Percentiles rank a stretch among this genome's conserved stretches.
Evolutionary conservation across 2,888 invertebrate genomes (phyloP).

Genomic region (Nomada fucata): DNA sequence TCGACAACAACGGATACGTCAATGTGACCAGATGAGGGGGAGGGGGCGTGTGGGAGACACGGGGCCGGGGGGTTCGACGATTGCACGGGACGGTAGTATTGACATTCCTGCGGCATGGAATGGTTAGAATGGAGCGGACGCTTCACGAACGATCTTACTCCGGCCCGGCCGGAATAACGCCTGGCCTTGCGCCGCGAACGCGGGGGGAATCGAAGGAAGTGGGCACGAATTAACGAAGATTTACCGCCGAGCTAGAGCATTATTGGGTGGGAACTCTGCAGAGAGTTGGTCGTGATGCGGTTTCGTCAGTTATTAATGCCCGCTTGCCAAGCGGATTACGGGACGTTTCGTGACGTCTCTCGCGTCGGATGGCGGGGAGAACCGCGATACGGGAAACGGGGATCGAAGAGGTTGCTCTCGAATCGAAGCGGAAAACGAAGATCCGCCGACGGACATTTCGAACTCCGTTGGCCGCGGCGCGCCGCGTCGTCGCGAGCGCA

Average conservation of each 20-base stretch:
- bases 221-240: constrained; percentile 62
- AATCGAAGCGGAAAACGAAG: neutral
- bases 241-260: constrained; percentile 57
- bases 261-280: constrained; percentile 37
- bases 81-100: constrained; percentile 62
- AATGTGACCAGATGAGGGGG: constrained; percentile 43
- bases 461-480: constrained; percentile 46
- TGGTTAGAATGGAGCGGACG: constrained; percentile 66
- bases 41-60: no score
- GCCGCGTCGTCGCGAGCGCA: constrained; percentile 38
- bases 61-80: constrained; percentile 42
- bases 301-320: constrained; percentile 11
- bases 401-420: constrained; percentile 8
- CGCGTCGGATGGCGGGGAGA: neutral
- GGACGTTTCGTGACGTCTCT: constrained; percentile 10
- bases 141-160: constrained; percentile 59
- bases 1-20: constrained; percentile 61
- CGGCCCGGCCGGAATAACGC: constrained; percentile 58
- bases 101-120: constrained; percentile 67
- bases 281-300: constrained; percentile 11
- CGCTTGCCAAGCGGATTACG: constrained; percentile 16
- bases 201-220: constrained; percentile 40
- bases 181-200: constrained; percentile 55
- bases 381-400: neutral
- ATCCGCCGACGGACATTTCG: constrained; percentile 34